Conservation (phyloP, 2,113 vertebrate genomes). For the Etia nguti region DNA sequence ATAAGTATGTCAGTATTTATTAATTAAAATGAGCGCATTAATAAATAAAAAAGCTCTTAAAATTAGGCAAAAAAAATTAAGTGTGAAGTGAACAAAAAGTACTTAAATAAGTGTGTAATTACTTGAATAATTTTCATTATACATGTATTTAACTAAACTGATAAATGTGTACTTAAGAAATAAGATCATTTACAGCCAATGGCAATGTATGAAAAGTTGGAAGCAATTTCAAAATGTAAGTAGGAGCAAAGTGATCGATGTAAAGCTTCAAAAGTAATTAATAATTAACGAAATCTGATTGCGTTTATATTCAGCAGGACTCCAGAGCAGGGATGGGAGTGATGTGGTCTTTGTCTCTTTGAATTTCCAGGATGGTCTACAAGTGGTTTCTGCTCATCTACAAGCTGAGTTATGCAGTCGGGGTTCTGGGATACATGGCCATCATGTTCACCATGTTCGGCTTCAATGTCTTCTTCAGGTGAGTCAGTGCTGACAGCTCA, state of each 20-base stretch:
- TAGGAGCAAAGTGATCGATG: neutral
- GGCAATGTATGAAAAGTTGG: neutral
- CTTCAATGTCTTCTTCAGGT: conserved; percentile 77
- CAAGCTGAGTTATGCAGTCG: conserved; percentile 72
- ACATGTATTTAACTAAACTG: neutral
- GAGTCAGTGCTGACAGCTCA: neutral
- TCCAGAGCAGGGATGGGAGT: neutral
- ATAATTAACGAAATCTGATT: neutral
- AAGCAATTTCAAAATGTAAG: neutral
- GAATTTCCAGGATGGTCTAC: conserved; percentile 69
- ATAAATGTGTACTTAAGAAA: neutral
- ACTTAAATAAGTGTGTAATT: neutral
- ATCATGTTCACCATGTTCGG: conserved; percentile 77
- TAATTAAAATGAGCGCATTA: accelerated
- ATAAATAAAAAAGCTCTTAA: neutral
- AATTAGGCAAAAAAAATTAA: accelerated
- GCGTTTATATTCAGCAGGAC: neutral
- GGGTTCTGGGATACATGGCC: conserved; percentile 69
- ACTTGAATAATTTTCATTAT: accelerated
- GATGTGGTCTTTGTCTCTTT: neutral
- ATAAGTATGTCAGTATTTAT: neutral
- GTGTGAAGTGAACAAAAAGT: neutral
- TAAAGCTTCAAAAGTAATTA: neutral
- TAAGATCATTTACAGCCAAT: neutral
- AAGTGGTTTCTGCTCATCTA: conserved; percentile 79